A percentile compares a stretch with the other conserved stretches of the same genome.
These are phyloP conservation scores for Mythimna pallens DNA, from an alignment of 2,888 invertebrate genomes.

Conservation along the genomic window DNA sequence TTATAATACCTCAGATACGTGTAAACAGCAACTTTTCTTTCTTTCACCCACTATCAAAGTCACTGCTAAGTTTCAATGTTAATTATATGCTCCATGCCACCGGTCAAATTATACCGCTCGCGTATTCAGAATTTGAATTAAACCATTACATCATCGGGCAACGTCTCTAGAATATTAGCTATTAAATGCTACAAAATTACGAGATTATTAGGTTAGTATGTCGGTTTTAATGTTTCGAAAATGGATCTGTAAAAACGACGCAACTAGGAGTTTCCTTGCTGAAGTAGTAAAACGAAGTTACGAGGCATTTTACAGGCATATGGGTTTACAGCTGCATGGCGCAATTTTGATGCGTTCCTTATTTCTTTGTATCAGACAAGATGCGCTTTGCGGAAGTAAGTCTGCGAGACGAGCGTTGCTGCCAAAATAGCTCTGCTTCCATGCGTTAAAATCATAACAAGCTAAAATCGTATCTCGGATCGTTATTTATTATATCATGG, in stretches of 20 bases:
- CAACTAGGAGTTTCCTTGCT: constrained; percentile 42
- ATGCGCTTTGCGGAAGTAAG: constrained; percentile 57
- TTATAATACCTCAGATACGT: not conserved
- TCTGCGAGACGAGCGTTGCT: constrained; percentile 50
- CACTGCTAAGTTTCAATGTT: constrained; percentile 50
- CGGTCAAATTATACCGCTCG: constrained; percentile 39
- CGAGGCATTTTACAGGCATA: constrained; percentile 48
- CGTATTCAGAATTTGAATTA: constrained; percentile 48
- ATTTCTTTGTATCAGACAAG: constrained; percentile 38
- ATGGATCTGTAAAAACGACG: constrained; percentile 36
- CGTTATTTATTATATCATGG: constrained; percentile 52
- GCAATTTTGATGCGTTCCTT: constrained; percentile 36
- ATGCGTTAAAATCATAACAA: constrained; percentile 61
- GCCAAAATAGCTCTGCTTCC: constrained; percentile 62
- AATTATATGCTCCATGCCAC: constrained; percentile 41
- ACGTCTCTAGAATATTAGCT: constrained; percentile 32
- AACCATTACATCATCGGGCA: constrained; percentile 47
- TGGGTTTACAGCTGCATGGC: constrained; percentile 31
- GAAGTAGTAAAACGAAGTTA: constrained; percentile 47
- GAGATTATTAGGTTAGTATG: constrained; percentile 56
- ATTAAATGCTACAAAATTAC: constrained; percentile 36
- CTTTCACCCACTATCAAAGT: constrained; percentile 37
- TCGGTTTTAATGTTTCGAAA: constrained; percentile 51
- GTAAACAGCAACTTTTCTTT: constrained; percentile 13
- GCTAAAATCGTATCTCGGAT: constrained; percentile 44